phyloP scores from a whole-genome alignment of 1,140 invertebrate species.

The Micrasema longulum region DNA sequence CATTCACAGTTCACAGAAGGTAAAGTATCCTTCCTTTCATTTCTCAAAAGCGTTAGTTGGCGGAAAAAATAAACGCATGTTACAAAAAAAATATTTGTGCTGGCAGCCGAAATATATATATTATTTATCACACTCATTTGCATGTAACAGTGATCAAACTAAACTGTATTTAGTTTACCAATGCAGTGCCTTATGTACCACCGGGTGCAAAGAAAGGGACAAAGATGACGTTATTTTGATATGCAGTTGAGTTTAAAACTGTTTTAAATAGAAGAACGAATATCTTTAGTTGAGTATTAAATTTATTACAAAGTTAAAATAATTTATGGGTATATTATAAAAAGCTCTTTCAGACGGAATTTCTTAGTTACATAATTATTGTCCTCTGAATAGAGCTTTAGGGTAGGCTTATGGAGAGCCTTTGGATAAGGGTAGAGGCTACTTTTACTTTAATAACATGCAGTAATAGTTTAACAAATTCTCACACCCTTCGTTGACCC shows the following conservation, averaged over 20 bases:
- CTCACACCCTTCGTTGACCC: too few relatives aligned
- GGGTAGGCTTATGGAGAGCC: not conserved
- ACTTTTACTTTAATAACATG: slow-evolving; percentile 30
- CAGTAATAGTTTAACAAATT: too few relatives aligned
- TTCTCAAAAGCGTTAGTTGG: too few relatives aligned
- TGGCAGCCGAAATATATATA: not conserved
- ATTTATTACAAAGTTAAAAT: not conserved
- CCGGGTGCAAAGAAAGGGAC: too few relatives aligned
- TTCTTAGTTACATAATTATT: slow-evolving; percentile 6
- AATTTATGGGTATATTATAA: not conserved
- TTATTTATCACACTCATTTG: not conserved
- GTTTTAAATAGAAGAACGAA: not conserved
- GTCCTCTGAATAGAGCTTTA: slow-evolving; percentile 9
- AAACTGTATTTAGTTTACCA: too few relatives aligned
- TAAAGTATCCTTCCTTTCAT: too few relatives aligned
- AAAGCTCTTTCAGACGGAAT: slow-evolving; percentile 6
- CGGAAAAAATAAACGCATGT: too few relatives aligned
- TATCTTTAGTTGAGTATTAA: not conserved
- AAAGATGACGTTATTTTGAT: not conserved
- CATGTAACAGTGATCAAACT: not conserved
- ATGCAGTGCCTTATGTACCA: too few relatives aligned
- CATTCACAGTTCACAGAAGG: too few relatives aligned
- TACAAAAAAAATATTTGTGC: too few relatives aligned
- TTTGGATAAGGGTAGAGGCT: slow-evolving; percentile 9
- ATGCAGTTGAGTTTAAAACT: not conserved